Conservation (phyloP, 2,113 vertebrate species). For the Centropus bengalensis region DNA sequence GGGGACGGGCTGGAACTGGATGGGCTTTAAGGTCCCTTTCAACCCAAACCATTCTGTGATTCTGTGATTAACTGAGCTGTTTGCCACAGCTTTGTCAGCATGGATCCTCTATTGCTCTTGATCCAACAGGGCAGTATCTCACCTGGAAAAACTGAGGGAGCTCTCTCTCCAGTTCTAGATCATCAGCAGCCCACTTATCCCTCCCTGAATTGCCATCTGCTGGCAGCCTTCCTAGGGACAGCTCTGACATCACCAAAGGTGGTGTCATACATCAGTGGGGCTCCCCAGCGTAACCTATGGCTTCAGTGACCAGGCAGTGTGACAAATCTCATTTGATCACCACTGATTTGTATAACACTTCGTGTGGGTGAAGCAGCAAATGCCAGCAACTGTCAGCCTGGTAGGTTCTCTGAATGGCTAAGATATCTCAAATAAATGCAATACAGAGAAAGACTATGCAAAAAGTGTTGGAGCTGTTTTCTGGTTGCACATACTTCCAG, state of each 20-base stretch:
- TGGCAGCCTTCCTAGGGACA: not conserved
- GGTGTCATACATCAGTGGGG: not conserved
- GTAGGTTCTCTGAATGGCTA: not conserved
- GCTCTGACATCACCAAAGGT: not conserved
- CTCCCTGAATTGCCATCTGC: not conserved
- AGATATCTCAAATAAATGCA: not conserved
- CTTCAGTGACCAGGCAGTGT: not conserved
- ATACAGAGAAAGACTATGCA: not conserved
- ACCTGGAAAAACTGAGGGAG: not conserved
- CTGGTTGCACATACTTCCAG: not conserved
- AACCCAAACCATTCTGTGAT: no score
- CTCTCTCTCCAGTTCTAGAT: not conserved
- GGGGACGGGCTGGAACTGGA: no score
- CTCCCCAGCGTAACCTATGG: not conserved
- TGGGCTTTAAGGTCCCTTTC: no score
- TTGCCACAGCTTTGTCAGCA: not conserved
- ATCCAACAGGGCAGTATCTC: not conserved
- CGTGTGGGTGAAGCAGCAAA: not conserved
- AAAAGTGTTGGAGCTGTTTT: not conserved
- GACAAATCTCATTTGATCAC: not conserved
- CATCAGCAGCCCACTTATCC: not conserved
- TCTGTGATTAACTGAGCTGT: not conserved
- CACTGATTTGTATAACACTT: accelerated
- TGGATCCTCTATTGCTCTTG: not conserved
- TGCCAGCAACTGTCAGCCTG: not conserved